A percentile compares a stretch with the other conserved stretches of the same genome.
These are phyloP conservation scores for Rotaria macrura DNA, from an alignment of 2,888 invertebrate species.

Conservation along the genomic window DNA sequence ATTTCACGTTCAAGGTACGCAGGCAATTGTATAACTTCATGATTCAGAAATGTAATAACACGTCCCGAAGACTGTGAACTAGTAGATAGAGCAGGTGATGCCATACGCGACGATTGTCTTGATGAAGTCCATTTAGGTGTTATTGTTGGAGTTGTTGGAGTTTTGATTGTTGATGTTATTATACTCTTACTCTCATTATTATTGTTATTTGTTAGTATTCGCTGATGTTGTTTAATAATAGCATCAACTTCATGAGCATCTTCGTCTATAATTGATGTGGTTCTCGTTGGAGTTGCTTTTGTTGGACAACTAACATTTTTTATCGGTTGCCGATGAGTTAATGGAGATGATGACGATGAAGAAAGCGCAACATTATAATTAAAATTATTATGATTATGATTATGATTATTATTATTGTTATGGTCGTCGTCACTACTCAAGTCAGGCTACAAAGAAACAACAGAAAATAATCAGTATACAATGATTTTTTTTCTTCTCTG, in stretches of 20 bases:
- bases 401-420: background rate
- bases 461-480: background rate
- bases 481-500: conserved; percentile 10
- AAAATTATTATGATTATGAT: background rate
- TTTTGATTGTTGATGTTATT: background rate
- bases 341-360: background rate
- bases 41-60: conserved; percentile 24
- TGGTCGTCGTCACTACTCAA: conserved; percentile 1
- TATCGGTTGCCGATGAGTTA: background rate
- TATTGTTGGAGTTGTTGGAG: background rate
- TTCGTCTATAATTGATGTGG: background rate
- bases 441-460: background rate
- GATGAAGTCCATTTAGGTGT: background rate
- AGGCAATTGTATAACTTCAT: conserved; percentile 30
- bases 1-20: conserved; percentile 26
- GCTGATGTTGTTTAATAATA: background rate
- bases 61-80: background rate
- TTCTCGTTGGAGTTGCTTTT: background rate
- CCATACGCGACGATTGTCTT: conserved; percentile 30
- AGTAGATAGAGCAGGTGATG: conserved; percentile 7
- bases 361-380: background rate
- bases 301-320: background rate
- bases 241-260: background rate
- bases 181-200: background rate
- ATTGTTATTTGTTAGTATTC: background rate